Conservation (phyloP, 1,140 invertebrate genomes). For the Drosophila setifemur region DNA sequence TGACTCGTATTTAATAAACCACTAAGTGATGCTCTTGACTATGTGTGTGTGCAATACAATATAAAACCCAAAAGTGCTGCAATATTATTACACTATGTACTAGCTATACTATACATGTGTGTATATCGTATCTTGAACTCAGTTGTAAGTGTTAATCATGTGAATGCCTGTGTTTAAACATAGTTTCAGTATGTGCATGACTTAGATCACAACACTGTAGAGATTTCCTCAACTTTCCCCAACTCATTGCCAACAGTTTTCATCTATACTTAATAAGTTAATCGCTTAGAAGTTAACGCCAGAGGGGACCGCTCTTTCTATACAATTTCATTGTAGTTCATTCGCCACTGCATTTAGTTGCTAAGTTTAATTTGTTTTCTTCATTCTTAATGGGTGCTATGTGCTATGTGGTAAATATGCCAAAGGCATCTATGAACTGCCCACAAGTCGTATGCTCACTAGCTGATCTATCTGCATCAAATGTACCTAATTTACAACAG, state of each 20-base stretch:
- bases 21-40: constrained; percentile 60
- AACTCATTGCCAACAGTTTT: constrained; percentile 40
- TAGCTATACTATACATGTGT: constrained; percentile 30
- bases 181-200: constrained; percentile 75
- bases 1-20: constrained; percentile 42
- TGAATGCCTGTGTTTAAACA: constrained; percentile 58
- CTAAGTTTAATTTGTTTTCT: constrained; percentile 54
- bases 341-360: constrained; percentile 52
- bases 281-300: constrained; percentile 40
- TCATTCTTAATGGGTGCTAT: constrained; percentile 46
- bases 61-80: constrained; percentile 50
- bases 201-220: constrained; percentile 79
- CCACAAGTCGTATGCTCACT: constrained; percentile 29
- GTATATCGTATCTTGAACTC: constrained; percentile 9
- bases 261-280: constrained; percentile 40
- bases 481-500: constrained; percentile 82
- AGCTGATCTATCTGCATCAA: constrained; percentile 42
- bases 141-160: constrained; percentile 15
- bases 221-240: constrained; percentile 53
- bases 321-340: constrained; percentile 74
- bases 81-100: constrained; percentile 15
- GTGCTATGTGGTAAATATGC: constrained; percentile 50
- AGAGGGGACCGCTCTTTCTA: constrained; percentile 37
- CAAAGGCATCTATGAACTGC: constrained; percentile 30
- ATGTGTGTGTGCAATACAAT: constrained; percentile 46